A percentile compares a stretch with the other conserved stretches of the same genome.
These are phyloP conservation scores for Priocnemis perturbator DNA, from an alignment of 2,888 invertebrate genomes.

Conservation along the genomic window DNA sequence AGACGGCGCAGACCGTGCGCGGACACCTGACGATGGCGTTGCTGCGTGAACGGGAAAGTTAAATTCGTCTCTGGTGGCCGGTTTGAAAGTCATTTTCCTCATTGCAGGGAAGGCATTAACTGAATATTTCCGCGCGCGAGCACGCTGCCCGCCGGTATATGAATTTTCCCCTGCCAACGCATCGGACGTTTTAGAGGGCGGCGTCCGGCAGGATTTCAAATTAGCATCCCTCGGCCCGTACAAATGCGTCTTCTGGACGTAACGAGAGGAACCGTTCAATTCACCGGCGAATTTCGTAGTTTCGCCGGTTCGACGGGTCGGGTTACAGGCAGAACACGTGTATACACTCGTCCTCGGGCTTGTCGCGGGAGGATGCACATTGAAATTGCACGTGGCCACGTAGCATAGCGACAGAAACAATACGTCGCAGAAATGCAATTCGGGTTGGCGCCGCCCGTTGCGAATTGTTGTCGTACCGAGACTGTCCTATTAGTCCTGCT, in stretches of 20 bases:
- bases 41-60: too few relatives aligned
- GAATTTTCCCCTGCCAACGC: too few relatives aligned
- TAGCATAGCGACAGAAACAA: neutral
- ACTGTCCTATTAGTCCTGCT: neutral
- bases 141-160: too few relatives aligned
- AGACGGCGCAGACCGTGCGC: too few relatives aligned
- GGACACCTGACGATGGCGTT: too few relatives aligned
- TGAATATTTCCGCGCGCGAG: too few relatives aligned
- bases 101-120: too few relatives aligned
- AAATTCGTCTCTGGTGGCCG: too few relatives aligned
- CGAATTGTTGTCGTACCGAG: neutral
- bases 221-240: neutral
- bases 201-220: neutral
- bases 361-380: neutral
- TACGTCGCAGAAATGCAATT: conserved; percentile 3
- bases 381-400: neutral
- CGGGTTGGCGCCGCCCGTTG: neutral
- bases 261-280: conserved; percentile 4
- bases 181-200: too few relatives aligned
- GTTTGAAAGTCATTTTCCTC: too few relatives aligned
- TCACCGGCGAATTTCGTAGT: neutral
- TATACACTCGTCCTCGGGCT: too few relatives aligned
- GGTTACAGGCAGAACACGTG: neutral
- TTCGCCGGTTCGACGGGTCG: neutral
- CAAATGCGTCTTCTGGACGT: neutral